Evolutionary conservation across 2,797 vertebrate genomes (phyloP), one percentile per base, ranked within the genome.

Genomic region (Microctenopoma steveboyesi): DNA sequence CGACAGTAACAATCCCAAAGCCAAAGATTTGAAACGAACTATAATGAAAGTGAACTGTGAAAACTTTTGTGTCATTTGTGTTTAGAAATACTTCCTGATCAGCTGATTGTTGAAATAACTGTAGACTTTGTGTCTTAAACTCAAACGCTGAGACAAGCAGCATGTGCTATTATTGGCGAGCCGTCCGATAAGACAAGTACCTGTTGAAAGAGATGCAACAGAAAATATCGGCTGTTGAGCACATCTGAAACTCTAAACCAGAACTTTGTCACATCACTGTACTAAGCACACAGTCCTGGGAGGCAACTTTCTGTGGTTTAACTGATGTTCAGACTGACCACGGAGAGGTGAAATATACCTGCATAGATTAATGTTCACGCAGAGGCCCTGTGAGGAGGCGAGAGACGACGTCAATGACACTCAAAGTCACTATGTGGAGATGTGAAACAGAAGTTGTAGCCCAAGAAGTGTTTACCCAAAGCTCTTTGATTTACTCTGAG

Each of bases 131-230:
- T 27, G 30, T 13, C 39, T 22, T 0, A 39, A 28, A 40, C 40
- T 37, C 18, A 2, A 58, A 1, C 35, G 25, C n/a, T 53, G 43
- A 40, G 66, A 22, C 35, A 22, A 27, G 4, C 57, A 58, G 58
- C 22, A 22, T 45, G 25, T 18, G 64, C 61, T 92, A 89, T 86
- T 80, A 69, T 86, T 92, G 87, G 84, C 55, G 0, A 4, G 42
- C 39, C 27, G 22, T 4, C 69, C 64, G 90, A 91, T 91, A 90
- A 76, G 76, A 86, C 52, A 69, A 86, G 85, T 64, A 81, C 79
- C 75, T 83, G 80, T 18, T 87, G 82, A 78, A 43, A n/a, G 79
- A 82, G 56, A 71, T 27, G 12, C 16, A 61, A 12, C 74, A 82
- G 78, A 59, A 77, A 42, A 60, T 0, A 0, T 1, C 0, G 35